Conservation (phyloP, 1,140 invertebrate genomes). For the Tetragnatha versicolor region DNA sequence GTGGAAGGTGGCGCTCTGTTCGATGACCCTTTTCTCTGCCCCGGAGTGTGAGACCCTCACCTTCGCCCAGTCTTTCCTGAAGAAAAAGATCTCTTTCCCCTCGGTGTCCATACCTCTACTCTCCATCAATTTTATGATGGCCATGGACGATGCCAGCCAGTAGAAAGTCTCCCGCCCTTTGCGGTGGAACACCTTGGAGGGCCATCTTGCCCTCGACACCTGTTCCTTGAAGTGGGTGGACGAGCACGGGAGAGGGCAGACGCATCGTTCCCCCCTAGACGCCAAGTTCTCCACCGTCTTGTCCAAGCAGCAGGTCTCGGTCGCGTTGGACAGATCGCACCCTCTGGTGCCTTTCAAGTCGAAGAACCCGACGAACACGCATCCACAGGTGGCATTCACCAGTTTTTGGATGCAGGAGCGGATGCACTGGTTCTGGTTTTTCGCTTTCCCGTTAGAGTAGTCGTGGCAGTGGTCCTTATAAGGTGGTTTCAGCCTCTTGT, state of each 20-base stretch:
- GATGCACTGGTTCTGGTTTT: background rate
- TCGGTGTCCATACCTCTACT: too few relatives aligned
- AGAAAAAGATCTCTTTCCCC: too few relatives aligned
- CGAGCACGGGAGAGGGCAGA: background rate
- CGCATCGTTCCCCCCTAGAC: background rate
- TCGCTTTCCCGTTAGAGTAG: too few relatives aligned
- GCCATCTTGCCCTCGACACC: background rate
- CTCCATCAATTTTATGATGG: too few relatives aligned
- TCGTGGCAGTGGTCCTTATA: slow-evolving; percentile 7
- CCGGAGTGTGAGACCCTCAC: background rate
- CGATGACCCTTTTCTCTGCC: background rate
- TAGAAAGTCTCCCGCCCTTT: too few relatives aligned
- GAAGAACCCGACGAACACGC: background rate
- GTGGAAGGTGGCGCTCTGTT: background rate
- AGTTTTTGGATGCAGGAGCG: background rate
- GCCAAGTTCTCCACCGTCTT: background rate
- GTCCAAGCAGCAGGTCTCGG: background rate
- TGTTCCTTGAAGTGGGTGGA: background rate
- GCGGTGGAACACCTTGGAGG: too few relatives aligned
- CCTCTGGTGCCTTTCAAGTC: background rate
- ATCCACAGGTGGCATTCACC: background rate
- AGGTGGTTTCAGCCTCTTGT: background rate
- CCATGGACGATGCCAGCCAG: too few relatives aligned
- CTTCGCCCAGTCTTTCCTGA: too few relatives aligned
- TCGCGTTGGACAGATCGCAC: background rate